These are phyloP conservation scores for Drosophila lutescens DNA, from an alignment of 2,888 invertebrate species.

Conservation along the genomic window DNA sequence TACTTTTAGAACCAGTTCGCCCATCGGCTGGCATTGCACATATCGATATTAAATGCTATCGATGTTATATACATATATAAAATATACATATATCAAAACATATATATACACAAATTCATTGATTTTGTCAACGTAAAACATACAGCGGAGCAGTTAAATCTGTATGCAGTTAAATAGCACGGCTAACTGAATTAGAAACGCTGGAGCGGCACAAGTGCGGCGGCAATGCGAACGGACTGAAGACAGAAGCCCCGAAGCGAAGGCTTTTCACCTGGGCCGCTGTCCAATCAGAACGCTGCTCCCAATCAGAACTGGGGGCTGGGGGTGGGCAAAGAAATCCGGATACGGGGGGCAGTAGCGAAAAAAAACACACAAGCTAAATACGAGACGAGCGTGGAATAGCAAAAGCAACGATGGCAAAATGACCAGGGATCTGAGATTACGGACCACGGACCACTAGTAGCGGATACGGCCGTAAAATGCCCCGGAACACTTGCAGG, in stretches of 20 bases:
- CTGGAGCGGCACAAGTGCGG: constrained; percentile 41
- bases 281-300: constrained; percentile 49
- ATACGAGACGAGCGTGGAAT: constrained; percentile 26
- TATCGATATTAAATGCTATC: background rate
- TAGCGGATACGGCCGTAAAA: constrained; percentile 60
- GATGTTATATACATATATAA: background rate
- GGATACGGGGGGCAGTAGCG: constrained; percentile 30
- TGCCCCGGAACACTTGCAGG: constrained; percentile 78
- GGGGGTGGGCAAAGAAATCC: constrained; percentile 25
- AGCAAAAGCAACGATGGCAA: constrained; percentile 32
- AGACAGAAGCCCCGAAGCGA: constrained; percentile 6
- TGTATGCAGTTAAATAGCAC: constrained; percentile 5
- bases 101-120: constrained; percentile 82
- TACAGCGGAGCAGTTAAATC: constrained; percentile 45
- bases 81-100: constrained; percentile 5
- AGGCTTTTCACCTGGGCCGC: constrained; percentile 32
- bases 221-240: constrained; percentile 40
- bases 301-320: constrained; percentile 37
- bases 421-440: constrained; percentile 20
- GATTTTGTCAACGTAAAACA: constrained; percentile 80
- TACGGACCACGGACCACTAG: constrained; percentile 3
- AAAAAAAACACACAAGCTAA: constrained; percentile 20
- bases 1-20: no score
- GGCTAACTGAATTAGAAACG: constrained; percentile 38
- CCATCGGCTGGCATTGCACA: no score